Conservation (phyloP, 2,797 vertebrate species). For the Setipinna tenuifilis region DNA sequence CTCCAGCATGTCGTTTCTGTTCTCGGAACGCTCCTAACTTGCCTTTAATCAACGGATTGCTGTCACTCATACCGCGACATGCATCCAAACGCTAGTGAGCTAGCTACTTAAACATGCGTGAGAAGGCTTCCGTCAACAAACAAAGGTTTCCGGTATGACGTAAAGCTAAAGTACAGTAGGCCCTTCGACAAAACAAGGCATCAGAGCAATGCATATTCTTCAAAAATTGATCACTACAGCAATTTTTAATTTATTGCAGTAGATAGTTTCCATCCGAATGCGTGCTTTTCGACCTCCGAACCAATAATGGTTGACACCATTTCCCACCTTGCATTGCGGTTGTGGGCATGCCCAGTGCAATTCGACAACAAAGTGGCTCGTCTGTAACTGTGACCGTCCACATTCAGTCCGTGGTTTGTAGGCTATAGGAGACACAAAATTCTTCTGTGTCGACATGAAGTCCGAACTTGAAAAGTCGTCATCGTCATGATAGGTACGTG, state of each 20-base stretch:
- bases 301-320: constrained; percentile 45
- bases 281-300: neutral
- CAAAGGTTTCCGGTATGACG: constrained; percentile 13
- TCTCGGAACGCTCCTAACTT: constrained; percentile 12
- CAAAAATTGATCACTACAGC: neutral
- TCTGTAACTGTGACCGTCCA: constrained; percentile 22
- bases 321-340: constrained; percentile 51
- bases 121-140: constrained; percentile 8
- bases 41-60: constrained; percentile 21
- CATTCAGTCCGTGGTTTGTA: constrained; percentile 20
- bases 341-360: constrained; percentile 19
- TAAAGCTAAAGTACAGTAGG: neutral
- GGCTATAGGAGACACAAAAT: constrained; percentile 29
- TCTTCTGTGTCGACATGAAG: constrained; percentile 24
- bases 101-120: constrained; percentile 24
- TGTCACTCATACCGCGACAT: constrained; percentile 21
- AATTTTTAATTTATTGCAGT: neutral
- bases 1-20: constrained; percentile 7
- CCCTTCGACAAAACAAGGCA: neutral
- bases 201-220: neutral
- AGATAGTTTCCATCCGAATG: neutral
- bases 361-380: neutral
- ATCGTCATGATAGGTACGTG: constrained; percentile 53
- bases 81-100: constrained; percentile 1
- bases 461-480: constrained; percentile 35